Base-by-base conservation (phyloP, 2,888 invertebrate species). In the Rotaria sp. region DNA sequence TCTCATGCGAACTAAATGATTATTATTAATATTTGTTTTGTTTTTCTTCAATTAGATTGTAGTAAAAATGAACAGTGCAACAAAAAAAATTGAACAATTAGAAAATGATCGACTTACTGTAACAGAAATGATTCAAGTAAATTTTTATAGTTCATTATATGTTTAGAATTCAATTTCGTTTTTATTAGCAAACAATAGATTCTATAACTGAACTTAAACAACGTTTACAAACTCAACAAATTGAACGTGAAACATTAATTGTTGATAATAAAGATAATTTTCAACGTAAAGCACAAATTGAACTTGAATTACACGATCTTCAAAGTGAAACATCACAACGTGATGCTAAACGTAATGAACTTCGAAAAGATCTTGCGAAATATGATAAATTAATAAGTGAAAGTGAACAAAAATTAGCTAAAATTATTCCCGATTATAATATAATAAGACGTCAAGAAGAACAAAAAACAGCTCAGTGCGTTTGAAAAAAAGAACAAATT, bases 361-460 rank as follows among this genome's bases (percentile, higher is more conserved):
- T 67, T 41, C 84, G 84, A 87, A 85, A 41, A 85, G 80, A 86
- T 87, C 30, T 52, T 48, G 24, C 59, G 57, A 84, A 74, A 85
- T 85, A 45, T 45, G 80, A 80, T 45, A 41, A 80, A 80, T 45
- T 80, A 80, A 15, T 80, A 30, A 93, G 94, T 0, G 95, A 95
- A 89, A 96, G 96, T 88, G 95, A 97, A 91, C 94, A 94, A 1
- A 95, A 96, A 89, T 92, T 99, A 75, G 95, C 96, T 89, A 94
- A 94, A 87, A 93, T 98, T 0, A 95, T 95, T 89, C 98, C 98
- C 0, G 91, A 95, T 90, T 99, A 97, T 91, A 96, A 97, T 90
- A 94, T 94, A 88, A 95, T 96, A 94, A 95, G 96, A 89, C 94
- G 94, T 30, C 94, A 95, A 85, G 99, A 99, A 92, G 96, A 52